These are phyloP conservation scores for Lucinisca nassula DNA, from an alignment of 2,888 invertebrate genomes.

Conservation along the genomic window DNA sequence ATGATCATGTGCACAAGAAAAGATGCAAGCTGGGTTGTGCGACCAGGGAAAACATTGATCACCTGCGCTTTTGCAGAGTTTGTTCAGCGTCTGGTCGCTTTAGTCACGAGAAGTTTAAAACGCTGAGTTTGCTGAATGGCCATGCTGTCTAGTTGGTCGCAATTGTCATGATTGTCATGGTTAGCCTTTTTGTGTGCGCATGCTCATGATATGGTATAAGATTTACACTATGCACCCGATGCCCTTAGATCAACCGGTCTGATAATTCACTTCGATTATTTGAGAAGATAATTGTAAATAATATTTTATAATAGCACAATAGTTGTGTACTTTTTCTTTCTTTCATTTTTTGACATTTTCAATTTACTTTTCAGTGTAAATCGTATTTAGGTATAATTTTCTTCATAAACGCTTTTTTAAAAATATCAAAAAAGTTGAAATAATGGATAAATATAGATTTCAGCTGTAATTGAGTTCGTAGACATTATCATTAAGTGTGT, in stretches of 20 bases:
- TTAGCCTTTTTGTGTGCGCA: too few relatives aligned
- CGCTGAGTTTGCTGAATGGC: too few relatives aligned
- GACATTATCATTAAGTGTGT: not conserved
- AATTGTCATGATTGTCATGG: too few relatives aligned
- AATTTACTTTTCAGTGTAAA: not conserved
- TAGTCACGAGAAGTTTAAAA: too few relatives aligned
- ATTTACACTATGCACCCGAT: not conserved
- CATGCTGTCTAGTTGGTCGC: too few relatives aligned
- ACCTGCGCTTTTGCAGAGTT: too few relatives aligned
- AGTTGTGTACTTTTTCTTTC: not conserved
- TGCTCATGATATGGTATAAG: too few relatives aligned
- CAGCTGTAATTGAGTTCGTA: not conserved
- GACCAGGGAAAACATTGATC: too few relatives aligned
- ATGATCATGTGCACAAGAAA: too few relatives aligned
- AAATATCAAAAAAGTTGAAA: constrained; percentile 4
- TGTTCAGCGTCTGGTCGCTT: too few relatives aligned
- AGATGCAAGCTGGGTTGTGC: too few relatives aligned
- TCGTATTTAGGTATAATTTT: not conserved
- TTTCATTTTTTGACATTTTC: constrained; percentile 2
- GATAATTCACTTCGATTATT: not conserved
- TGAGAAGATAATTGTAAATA: constrained; percentile 15
- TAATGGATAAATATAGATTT: not conserved
- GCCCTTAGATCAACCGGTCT: not conserved
- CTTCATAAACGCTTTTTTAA: not conserved
- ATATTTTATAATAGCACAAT: not conserved